These are phyloP conservation scores for Gadopsis bispinosus DNA, from an alignment of 2,797 vertebrate species.

Conservation along the genomic window DNA sequence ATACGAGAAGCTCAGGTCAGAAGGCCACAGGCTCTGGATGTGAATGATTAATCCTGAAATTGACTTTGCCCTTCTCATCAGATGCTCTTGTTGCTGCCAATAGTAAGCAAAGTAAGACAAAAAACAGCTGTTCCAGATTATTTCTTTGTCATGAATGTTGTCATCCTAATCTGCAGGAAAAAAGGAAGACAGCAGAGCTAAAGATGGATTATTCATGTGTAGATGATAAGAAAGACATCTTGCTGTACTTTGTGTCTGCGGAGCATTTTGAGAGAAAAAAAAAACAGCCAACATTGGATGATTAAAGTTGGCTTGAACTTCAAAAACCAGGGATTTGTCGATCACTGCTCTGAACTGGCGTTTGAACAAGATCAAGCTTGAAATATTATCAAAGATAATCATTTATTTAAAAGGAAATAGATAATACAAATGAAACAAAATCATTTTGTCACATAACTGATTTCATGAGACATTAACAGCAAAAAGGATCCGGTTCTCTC, in stretches of 20 bases:
- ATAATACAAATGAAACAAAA: constrained; percentile 79
- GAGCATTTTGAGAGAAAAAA: neutral
- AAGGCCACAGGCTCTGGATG: constrained; percentile 44
- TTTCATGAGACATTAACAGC: constrained; percentile 77
- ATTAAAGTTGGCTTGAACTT: constrained; percentile 58
- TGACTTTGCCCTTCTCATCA: constrained; percentile 58
- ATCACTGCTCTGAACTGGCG: constrained; percentile 35
- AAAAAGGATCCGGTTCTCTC: constrained; percentile 52
- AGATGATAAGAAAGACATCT: constrained; percentile 19
- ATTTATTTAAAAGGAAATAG: constrained; percentile 83
- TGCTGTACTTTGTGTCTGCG: constrained; percentile 27
- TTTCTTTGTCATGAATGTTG: constrained; percentile 11
- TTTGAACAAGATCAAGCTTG: constrained; percentile 65
- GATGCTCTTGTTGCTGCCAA: constrained; percentile 38
- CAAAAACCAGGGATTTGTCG: constrained; percentile 40
- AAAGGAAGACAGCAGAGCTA: neutral
- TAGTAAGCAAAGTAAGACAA: constrained; percentile 35
- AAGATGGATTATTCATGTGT: constrained; percentile 12
- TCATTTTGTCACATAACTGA: constrained; percentile 70
- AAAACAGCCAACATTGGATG: constrained; percentile 43
- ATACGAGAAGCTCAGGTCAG: constrained; percentile 64
- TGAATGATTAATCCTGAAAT: constrained; percentile 73
- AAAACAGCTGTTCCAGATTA: constrained; percentile 47
- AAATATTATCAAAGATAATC: constrained; percentile 82
- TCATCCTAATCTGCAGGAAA: constrained; percentile 22